Base-by-base conservation (phyloP, 2,113 vertebrate species). In the Ursus arctos region DNA sequence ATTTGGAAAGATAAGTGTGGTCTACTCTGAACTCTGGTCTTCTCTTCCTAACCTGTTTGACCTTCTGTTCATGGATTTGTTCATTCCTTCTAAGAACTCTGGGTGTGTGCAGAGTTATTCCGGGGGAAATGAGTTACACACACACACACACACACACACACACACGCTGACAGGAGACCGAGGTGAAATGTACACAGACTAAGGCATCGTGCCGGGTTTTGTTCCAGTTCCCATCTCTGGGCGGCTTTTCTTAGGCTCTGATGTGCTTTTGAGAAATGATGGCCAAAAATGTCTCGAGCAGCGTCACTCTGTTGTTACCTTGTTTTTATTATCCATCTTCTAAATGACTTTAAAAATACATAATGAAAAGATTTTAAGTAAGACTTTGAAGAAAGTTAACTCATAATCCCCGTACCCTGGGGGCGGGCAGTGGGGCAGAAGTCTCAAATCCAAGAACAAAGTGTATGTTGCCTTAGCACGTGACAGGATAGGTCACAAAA, bases 201-300 rank as follows among this genome's bases (percentile, higher is more conserved):
- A 4, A 67, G 21, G 65, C 92, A 57, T 14, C 43, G 10, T 12
- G 5, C 67, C 28, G 24, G 36, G 19, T 51, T 92, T 82, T 71
- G 24, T 26, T 86, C 94, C 43, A 83, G 43, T 86, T 92, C 65
- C 67, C 18, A 18, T 55, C 24, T 43, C 19, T 26, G 55, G 57
- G 71, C 12, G 12, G 40, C 31, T 26, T 12, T 12, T 87, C 49
- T 71, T 67, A 28, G 36, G 88, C 77, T 80, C 80, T 84, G 72
- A 79, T 51, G 14, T 33, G 5, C 40, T 53, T 94, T 96, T 88
- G 55, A 86, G 65, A 82, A 89, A 77, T 76, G 63, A 93, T 82
- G 72, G 76, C 57, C 47, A 49, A 63, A 77, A 92, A 80, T 51
- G 40, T 65, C 51, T 82, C 59, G 31, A 47, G 18, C 49, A 47